Conservation (phyloP, 2,797 vertebrate genomes). For the Cyclura pinguis region DNA sequence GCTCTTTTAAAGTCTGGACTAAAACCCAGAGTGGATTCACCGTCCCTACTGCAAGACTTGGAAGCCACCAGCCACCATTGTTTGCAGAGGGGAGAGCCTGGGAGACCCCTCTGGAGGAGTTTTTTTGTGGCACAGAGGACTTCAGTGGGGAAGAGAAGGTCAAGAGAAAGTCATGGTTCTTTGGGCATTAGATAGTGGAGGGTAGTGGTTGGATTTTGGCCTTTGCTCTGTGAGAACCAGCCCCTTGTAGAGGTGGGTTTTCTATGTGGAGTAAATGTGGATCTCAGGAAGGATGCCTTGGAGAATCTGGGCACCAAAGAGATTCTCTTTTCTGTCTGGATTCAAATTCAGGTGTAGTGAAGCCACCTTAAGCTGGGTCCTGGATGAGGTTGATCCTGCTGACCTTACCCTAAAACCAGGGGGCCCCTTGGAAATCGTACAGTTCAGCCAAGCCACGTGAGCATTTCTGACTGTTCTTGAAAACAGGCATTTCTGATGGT, state of each 20-base stretch:
- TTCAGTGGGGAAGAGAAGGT: too few species aligned
- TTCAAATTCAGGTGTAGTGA: background rate
- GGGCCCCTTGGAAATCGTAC: background rate
- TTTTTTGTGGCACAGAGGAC: too few species aligned
- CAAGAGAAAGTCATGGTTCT: too few species aligned
- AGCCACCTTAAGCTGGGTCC: too few species aligned
- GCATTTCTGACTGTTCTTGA: background rate
- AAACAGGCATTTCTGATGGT: background rate
- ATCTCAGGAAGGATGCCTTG: background rate
- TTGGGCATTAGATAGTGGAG: too few species aligned
- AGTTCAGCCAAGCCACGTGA: background rate
- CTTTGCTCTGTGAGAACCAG: background rate
- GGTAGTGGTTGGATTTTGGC: background rate
- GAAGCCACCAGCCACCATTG: too few species aligned
- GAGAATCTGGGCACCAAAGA: too few species aligned
- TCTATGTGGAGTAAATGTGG: background rate
- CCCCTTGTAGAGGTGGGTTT: background rate
- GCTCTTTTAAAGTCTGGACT: too few species aligned
- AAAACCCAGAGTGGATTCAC: too few species aligned
- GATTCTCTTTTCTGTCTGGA: background rate
- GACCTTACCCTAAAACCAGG: background rate
- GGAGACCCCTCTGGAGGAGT: too few species aligned
- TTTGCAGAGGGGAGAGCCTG: too few species aligned
- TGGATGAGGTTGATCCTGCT: background rate
- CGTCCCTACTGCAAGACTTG: too few species aligned